Conservation (phyloP, 2,113 vertebrate species). For the Haemorhous mexicanus region DNA sequence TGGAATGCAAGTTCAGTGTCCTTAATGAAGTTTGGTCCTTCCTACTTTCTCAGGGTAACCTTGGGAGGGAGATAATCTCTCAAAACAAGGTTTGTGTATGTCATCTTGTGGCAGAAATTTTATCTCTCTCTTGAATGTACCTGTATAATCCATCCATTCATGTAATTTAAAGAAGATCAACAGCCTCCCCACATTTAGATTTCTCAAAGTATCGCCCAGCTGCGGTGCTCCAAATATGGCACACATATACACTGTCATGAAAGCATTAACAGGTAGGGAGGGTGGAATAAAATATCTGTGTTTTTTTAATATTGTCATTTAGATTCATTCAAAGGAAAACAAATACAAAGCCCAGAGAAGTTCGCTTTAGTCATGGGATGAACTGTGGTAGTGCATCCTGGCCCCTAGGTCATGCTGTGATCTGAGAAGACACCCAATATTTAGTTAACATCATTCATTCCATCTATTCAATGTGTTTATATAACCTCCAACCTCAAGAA, state of each 20-base stretch:
- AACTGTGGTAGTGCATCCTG: neutral
- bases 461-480: neutral
- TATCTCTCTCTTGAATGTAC: neutral
- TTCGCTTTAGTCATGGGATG: neutral
- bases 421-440: neutral
- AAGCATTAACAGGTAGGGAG: neutral
- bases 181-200: neutral
- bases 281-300: neutral
- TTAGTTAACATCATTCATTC: neutral
- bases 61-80: neutral
- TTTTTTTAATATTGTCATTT: neutral
- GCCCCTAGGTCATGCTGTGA: neutral
- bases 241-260: neutral
- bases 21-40: neutral
- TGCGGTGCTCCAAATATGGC: neutral
- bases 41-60: neutral
- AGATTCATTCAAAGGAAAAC: neutral
- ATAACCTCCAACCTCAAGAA: neutral
- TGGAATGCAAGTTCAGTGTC: neutral
- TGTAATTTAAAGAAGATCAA: neutral
- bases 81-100: neutral
- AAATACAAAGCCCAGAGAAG: neutral
- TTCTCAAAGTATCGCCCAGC: neutral
- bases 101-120: neutral
- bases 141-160: neutral